Base-by-base conservation (phyloP, 1,140 invertebrate genomes). In the Drosophila melanica region DNA sequence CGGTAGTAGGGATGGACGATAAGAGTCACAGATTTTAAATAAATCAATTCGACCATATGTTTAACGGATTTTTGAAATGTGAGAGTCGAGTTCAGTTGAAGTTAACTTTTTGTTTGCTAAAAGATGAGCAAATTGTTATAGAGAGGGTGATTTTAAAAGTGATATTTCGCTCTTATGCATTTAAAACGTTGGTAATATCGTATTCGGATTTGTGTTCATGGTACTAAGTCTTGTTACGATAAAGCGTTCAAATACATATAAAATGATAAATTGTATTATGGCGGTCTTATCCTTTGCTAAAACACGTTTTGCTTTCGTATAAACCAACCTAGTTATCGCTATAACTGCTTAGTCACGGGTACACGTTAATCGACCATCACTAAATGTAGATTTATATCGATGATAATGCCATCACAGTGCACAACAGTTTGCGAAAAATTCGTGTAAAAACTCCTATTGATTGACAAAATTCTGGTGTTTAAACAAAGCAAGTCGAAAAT, bases 361-460 rank as follows among this genome's bases (percentile, higher is more conserved):
- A 51, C 35, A 12, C 18, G 16, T 6, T 7, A 23, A 68, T 68
- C 65, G 65, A 42, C 44, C 58, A 69, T 35, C 57, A 11, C 58
- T 55, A 63, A 16, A 30, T 33, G 11, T 55, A 35, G 10, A 12
- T 39, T n/a, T 8, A 10, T 74, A 69, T 74, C 71, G 71, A 69
- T 69, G 66, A 63, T 51, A 69, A 35, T 74, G 57, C 66, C 65
- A 69, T 44, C 79, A 71, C 62, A 82, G 81, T 67, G 66, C 79
- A 87, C 81, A 79, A 86, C 79, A 87, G 79, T 82, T 86, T 87
- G 82, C 82, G 79, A 89, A 86, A 74, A 87, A 51, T 79, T 72
- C 69, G 57, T 69, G 66, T 73, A 67, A 86, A 86, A 85, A 64
- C 53, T 58, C n/a, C 14, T 81, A 86, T 72, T 77, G 68, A 76